Base-by-base conservation (phyloP, 2,888 invertebrate species). In the Nymphalis urticae region DNA sequence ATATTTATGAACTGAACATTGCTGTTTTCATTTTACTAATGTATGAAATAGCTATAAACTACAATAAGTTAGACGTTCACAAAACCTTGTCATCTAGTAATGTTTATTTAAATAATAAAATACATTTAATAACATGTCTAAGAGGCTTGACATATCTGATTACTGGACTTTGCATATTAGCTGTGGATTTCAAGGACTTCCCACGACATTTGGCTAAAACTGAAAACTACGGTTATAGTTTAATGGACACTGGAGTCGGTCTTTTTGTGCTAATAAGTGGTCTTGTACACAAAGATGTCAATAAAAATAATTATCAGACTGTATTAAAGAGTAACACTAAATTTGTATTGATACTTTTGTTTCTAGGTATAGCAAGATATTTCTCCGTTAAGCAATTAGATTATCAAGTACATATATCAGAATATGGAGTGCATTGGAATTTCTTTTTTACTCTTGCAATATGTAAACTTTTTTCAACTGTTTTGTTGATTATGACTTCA, bases 341-440 rank as follows among this genome's bases (percentile, higher is more conserved):
- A 76, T 85, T 90, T 68, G 73, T 89, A 58, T 58, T 76, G 1
- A 77, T 90, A 61, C 78, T 93, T 59, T 16, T 95, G 24, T 63
- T 94, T 0, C 84, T 97, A 54, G 97, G 97, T 0, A 71, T 94
- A 1, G 89, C 89, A 0, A 93, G 97, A 72, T 95, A 94, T 75
- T 64, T 95, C 4, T 85, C 93, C 19, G 83, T 96, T 0, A 94
- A 94, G 78, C 84, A 94, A 54, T 88, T 96, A 1, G 94, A 96
- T 75, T 99, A 99, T 85, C 96, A 97, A 68, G 96, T 97, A 79
- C 97, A 98, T 85, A 94, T 97, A 0, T 95, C 96, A 0, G 99
- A 99, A 85, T 99, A 99, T 92, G 99, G 99, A 0, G 94, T 96
- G 0, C 99, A 99, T 85, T 98, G 99, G 97, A 99, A 99, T 88